Conservation (phyloP, 2,113 vertebrate species). For the Lipophrys pholis region DNA sequence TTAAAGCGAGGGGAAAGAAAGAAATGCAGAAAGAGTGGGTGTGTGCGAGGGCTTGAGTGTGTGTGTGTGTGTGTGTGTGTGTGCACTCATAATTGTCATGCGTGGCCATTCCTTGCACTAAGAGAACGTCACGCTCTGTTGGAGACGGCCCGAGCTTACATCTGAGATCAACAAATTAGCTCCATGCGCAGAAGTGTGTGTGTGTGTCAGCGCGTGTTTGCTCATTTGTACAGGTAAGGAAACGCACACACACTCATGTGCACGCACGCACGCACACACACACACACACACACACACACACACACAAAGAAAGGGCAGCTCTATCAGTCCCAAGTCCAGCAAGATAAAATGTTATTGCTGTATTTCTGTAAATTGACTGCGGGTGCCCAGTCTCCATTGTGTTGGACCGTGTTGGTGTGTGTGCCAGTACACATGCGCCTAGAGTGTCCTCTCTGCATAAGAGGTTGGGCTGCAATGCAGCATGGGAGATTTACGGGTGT, state of each 20-base stretch:
- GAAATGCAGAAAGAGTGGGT: background rate
- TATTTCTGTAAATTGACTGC: slow-evolving; percentile 96
- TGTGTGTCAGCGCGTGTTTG: slow-evolving; percentile 15
- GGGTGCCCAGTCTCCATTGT: slow-evolving; percentile 82
- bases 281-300: too few relatives aligned
- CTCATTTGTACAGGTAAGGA: slow-evolving; percentile 80
- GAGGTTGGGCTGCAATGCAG: slow-evolving; percentile 89
- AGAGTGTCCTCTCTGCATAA: slow-evolving; percentile 88
- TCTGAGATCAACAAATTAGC: slow-evolving; percentile 92
- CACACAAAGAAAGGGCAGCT: slow-evolving; percentile 91
- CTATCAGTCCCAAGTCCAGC: slow-evolving; percentile 94
- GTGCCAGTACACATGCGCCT: slow-evolving; percentile 19
- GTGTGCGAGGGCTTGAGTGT: slow-evolving; percentile 12
- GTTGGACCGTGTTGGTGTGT: slow-evolving; percentile 31
- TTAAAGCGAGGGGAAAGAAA: slow-evolving; percentile 22
- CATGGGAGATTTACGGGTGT: slow-evolving; percentile 91
- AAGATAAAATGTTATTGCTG: slow-evolving; percentile 96
- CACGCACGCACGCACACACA: slow-evolving; percentile 13
- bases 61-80: slow-evolving; percentile 22
- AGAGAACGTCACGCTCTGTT: slow-evolving; percentile 93
- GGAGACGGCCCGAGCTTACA: slow-evolving; percentile 94
- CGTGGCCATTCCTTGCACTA: slow-evolving; percentile 86
- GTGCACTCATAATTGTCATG: slow-evolving; percentile 90
- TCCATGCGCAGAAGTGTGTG: slow-evolving; percentile 60
- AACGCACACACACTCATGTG: slow-evolving; percentile 14